Conservation (phyloP, 2,113 vertebrate species). For the Pampusana beccarii region DNA sequence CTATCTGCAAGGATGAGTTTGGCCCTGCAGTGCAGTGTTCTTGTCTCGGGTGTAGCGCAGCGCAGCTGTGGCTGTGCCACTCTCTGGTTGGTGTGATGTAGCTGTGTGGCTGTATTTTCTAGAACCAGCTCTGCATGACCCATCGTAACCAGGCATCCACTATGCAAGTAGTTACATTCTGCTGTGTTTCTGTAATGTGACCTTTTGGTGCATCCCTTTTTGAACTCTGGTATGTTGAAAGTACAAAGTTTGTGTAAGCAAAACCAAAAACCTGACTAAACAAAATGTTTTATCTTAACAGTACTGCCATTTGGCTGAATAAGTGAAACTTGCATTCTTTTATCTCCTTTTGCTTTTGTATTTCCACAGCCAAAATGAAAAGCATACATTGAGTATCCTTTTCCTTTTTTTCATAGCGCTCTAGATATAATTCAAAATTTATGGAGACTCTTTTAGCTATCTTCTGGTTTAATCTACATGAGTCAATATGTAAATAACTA, state of each 20-base stretch:
- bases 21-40: not conserved
- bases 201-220: not conserved
- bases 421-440: not conserved
- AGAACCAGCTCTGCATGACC: not conserved
- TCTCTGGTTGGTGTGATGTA: fast-evolving
- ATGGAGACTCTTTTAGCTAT: not conserved
- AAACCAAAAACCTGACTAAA: constrained; percentile 2
- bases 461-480: not conserved
- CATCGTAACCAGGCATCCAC: not conserved
- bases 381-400: not conserved
- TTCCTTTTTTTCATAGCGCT: not conserved
- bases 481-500: not conserved
- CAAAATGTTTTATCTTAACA: not conserved
- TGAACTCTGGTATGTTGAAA: not conserved
- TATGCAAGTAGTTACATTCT: not conserved
- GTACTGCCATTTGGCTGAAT: not conserved
- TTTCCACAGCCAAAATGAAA: not conserved
- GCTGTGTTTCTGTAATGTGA: not conserved
- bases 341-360: not conserved
- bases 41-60: not conserved
- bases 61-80: fast-evolving
- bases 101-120: not conserved
- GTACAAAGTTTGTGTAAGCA: constrained; percentile 36
- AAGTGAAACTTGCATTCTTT: not conserved
- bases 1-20: not conserved